These are phyloP conservation scores for Brachyptera putata DNA, from an alignment of 2,888 invertebrate genomes.

Conservation along the genomic window DNA sequence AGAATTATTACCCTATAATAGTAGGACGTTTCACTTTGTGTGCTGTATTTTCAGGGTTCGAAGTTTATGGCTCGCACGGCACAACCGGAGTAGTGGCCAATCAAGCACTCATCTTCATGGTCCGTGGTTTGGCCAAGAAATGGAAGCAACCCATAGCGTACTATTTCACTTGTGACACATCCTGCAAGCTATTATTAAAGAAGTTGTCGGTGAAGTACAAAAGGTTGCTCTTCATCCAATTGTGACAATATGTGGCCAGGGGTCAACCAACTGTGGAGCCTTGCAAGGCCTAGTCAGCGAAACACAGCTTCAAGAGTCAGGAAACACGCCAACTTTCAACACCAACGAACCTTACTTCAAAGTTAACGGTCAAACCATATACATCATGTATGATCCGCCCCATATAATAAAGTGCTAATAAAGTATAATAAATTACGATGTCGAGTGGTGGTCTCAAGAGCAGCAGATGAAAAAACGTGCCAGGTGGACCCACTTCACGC, in stretches of 20 bases:
- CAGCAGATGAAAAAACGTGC: background rate
- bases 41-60: conserved; percentile 15
- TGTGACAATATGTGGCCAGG: conserved; percentile 11
- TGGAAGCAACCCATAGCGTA: too few species aligned
- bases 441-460: background rate
- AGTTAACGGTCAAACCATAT: background rate
- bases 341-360: background rate
- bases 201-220: background rate
- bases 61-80: conserved; percentile 8
- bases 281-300: too few species aligned
- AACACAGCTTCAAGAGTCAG: background rate
- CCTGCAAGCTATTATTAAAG: background rate
- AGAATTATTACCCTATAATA: too few species aligned
- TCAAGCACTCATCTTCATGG: conserved; percentile 11
- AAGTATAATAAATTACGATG: background rate
- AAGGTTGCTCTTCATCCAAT: background rate
- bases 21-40: too few species aligned
- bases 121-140: background rate
- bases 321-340: background rate
- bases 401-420: background rate
- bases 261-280: conserved; percentile 4
- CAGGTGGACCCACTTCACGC: conserved; percentile 3
- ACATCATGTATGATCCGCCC: conserved; percentile 14
- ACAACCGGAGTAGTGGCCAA: background rate
- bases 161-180: background rate